These are phyloP conservation scores for Yoshiicerus persimilis DNA, from an alignment of 1,140 invertebrate genomes.

Conservation along the genomic window DNA sequence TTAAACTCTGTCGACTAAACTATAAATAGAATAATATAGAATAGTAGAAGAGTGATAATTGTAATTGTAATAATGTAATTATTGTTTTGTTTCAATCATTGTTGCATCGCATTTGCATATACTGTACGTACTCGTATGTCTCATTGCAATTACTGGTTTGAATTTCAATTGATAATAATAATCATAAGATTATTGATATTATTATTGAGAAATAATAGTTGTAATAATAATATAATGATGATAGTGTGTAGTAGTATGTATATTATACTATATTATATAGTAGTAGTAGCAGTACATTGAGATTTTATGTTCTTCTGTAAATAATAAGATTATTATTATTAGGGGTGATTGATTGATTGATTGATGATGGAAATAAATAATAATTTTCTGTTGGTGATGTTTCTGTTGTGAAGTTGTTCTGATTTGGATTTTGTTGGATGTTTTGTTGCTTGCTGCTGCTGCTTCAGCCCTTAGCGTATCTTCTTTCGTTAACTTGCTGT, in stretches of 20 bases:
- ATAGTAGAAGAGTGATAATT: slow-evolving; percentile 10
- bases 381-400: slow-evolving; percentile 15
- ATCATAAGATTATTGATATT: slow-evolving; percentile 19
- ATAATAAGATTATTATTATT: slow-evolving; percentile 24
- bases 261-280: slow-evolving; percentile 9
- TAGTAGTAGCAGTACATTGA: slow-evolving; percentile 18
- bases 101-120: background rate
- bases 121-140: background rate
- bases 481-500: background rate
- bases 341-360: slow-evolving; percentile 22
- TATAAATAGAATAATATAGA: slow-evolving; percentile 19
- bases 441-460: slow-evolving; percentile 12
- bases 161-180: slow-evolving; percentile 11
- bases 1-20: background rate
- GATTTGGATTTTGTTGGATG: background rate
- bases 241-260: slow-evolving; percentile 22
- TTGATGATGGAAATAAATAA: slow-evolving; percentile 21
- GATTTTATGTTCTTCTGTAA: slow-evolving; percentile 20
- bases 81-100: slow-evolving; percentile 14
- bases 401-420: slow-evolving; percentile 18
- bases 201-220: slow-evolving; percentile 16
- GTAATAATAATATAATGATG: slow-evolving; percentile 23
- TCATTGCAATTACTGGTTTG: slow-evolving; percentile 1
- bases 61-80: slow-evolving; percentile 16
- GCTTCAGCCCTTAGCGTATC: slow-evolving; percentile 5